Base-by-base conservation (phyloP, 64 coral and sea anemone species). In the Acropora tenuis region DNA sequence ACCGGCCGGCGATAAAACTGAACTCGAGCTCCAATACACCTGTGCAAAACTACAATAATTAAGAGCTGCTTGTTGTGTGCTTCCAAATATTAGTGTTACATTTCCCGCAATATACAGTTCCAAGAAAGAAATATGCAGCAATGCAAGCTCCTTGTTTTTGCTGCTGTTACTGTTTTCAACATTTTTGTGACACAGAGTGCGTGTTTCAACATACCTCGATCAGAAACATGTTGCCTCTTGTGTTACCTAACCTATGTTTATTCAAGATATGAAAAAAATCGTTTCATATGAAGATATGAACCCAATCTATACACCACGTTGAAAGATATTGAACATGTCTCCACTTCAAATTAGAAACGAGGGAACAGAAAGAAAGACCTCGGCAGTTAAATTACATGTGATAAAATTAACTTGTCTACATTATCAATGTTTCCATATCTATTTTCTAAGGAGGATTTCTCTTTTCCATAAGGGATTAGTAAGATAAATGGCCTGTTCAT, bases 271-370 rank as follows among this genome's bases (percentile, higher is more conserved):
- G 68, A 85, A 44, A 85, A 49, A 50, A 61, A 63, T 20, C 49
- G 8, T n/a, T 68, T 20, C 4, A 46, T 10, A 18, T 41, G 18
- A 18, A 47, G 16, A 85, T 72, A 78, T 8, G 6, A 69, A 85
- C 2, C 44, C 43, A 69, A 71, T 18, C 46, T 85, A 12, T 46
- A 19, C 0, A n/a, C 12, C 61, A 49, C 46, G 82, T 46, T 85
- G 82, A 85, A 85, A 69, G 82, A 85, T 85, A 72, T 85, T 85
- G 42, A 17, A 46, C 43, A 85, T 4, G 43, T 6, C 43, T 47
- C 30, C 30, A 30, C 30, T 30, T 30, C 30, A 30, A 30, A 30
- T 30, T 30, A 30, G 30, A 30, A 30, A 30, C 30, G 30, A 30
- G 30, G 30, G 30, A 30, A 30, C 30, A 30, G 30, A 30, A 66